Base-by-base conservation (phyloP, 2,797 vertebrate species). In the Parauchenoglanis ngamensis region DNA sequence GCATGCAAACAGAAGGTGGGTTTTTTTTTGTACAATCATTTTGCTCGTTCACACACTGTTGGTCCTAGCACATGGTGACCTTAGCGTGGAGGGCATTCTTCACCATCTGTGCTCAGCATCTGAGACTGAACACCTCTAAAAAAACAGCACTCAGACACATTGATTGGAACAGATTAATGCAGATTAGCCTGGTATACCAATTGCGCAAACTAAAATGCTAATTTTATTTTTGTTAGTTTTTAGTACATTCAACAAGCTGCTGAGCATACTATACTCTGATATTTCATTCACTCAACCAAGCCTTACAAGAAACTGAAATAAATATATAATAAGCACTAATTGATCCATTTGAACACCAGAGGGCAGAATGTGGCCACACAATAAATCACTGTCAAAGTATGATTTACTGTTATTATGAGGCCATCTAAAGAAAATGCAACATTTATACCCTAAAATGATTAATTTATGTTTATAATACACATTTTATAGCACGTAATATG, bases 311-410 rank as follows among this genome's bases (percentile, higher is more conserved):
- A 81, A 85, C 8, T 73, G 4, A 44, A 72, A 12, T 56, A 17
- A 40, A 73, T 25, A 31, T 61, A 13, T 72, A 70, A 54, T 65
- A 72, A 68, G 57, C 7, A 81, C 68, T 46, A 59, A 68, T 49
- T 57, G 25, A 10, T 56, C 3, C 61, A 63, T 88, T 90, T 86
- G 7, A 88, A 93, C 94, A 94, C 90, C 83, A 94, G 95, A 92
- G 93, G 94, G 94, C 92, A 95, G 93, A 86, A 80, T 77, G 40
- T 78, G 17, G 52, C 76, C 57, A 59, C 6, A 78, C 28, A 85
- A 57, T 44, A 75, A 46, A 52, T 79, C 11, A 68, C 7, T 65
- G 46, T 57, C 17, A 31, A 67, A 11, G 12, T 49, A 31, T 2
- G 13, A 75, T 72, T 46, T 8, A 84, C 35, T 13, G 52, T 56